phyloP scores from a whole-genome alignment of 2,113 vertebrate species.

The Sceloporus tristichus region DNA sequence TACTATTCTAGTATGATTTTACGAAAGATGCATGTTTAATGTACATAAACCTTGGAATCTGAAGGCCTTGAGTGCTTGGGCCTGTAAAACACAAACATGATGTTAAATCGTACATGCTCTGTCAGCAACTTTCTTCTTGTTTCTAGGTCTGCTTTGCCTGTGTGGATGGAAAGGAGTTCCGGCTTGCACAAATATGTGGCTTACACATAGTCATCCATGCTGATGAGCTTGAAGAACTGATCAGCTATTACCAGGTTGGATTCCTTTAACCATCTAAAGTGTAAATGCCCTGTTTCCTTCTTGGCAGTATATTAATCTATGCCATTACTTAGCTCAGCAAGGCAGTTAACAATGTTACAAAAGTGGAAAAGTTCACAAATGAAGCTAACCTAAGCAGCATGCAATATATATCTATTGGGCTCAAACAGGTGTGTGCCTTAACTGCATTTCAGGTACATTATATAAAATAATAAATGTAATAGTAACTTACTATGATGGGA shows the following conservation, averaged over 20 bases:
- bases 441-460: no score
- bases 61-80: background rate
- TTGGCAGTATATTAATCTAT: background rate
- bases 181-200: conserved; percentile 90
- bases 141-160: conserved; percentile 92
- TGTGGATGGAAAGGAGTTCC: conserved; percentile 91
- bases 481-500: no score
- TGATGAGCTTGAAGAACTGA: conserved; percentile 93
- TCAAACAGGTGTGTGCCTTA: background rate
- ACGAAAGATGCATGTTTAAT: background rate
- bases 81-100: background rate
- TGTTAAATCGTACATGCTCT: background rate
- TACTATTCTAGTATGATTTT: background rate
- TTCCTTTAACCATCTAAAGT: background rate
- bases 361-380: background rate
- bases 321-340: background rate
- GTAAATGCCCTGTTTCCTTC: background rate
- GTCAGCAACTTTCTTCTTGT: background rate
- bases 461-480: no score
- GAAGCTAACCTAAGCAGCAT: background rate
- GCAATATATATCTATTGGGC: background rate
- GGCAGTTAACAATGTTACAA: background rate
- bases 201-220: conserved; percentile 94
- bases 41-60: background rate
- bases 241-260: conserved; percentile 89